phyloP scores from a whole-genome alignment of 2,113 vertebrate genomes.

The Muntiacus muntjak region DNA sequence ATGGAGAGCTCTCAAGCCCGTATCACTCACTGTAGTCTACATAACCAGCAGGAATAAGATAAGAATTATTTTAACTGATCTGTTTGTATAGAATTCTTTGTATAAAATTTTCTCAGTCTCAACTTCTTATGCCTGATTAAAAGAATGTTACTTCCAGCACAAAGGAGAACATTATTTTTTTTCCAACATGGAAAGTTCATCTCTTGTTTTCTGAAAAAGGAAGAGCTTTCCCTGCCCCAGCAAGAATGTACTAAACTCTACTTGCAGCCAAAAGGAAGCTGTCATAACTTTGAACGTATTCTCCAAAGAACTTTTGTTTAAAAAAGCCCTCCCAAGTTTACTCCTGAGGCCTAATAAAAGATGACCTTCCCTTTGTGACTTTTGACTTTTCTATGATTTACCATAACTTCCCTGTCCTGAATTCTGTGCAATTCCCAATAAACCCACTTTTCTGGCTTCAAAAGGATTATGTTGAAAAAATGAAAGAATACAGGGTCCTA shows the following conservation, averaged over 20 bases:
- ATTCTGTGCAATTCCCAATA: not conserved
- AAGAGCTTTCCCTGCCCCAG: not conserved
- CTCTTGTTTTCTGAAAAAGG: not conserved
- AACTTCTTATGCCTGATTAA: not conserved
- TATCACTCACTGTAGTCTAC: not conserved
- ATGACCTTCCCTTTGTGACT: not conserved
- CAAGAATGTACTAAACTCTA: not conserved
- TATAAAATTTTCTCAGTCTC: not conserved
- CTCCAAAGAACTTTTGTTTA: not conserved
- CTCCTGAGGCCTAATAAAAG: not conserved
- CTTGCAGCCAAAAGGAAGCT: not conserved
- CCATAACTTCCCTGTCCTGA: not conserved
- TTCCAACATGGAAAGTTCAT: not conserved
- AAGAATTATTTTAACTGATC: not conserved
- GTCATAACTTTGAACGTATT: not conserved
- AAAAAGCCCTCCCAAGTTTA: not conserved
- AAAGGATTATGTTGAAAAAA: not conserved
- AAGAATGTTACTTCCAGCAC: not conserved
- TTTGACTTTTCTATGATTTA: not conserved
- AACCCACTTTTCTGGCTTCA: not conserved
- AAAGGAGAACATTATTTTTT: not conserved
- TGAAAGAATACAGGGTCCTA: not conserved
- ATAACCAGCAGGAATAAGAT: not conserved
- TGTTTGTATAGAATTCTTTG: not conserved
- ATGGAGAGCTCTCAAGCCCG: accelerated